Conservation (phyloP, 1,140 invertebrate species). For the Brachionus sp. region DNA sequence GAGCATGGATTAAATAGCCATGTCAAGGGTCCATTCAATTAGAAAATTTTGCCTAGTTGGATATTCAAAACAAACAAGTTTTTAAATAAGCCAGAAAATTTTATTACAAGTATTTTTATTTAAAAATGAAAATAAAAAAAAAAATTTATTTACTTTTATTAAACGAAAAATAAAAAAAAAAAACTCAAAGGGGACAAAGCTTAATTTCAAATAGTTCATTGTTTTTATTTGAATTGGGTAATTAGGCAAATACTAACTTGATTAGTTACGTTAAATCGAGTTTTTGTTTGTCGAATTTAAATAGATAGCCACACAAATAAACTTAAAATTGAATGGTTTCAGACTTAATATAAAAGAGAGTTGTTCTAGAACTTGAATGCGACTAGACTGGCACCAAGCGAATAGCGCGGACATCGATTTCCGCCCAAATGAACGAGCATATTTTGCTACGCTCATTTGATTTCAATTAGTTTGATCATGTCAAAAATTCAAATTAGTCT, state of each 20-base stretch:
- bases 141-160: slow-evolving; percentile 10
- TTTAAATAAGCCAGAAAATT: neutral
- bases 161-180: neutral
- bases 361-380: neutral
- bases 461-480: slow-evolving; percentile 36
- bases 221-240: slow-evolving; percentile 27
- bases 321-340: neutral
- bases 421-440: neutral
- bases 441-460: slow-evolving; percentile 23
- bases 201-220: slow-evolving; percentile 23
- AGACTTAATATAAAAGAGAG: slow-evolving; percentile 3
- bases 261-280: slow-evolving; percentile 31
- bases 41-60: neutral
- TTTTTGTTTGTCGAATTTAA: neutral
- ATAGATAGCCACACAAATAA: slow-evolving; percentile 11
- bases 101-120: neutral
- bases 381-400: neutral
- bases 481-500: slow-evolving; percentile 24
- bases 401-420: neutral
- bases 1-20: neutral
- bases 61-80: neutral
- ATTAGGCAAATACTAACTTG: slow-evolving; percentile 38
- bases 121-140: neutral
- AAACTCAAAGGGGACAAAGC: neutral
- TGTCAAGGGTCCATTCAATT: slow-evolving; percentile 25